Base-by-base conservation (phyloP, 1,140 invertebrate genomes). In the Hesperophylax magnus region DNA sequence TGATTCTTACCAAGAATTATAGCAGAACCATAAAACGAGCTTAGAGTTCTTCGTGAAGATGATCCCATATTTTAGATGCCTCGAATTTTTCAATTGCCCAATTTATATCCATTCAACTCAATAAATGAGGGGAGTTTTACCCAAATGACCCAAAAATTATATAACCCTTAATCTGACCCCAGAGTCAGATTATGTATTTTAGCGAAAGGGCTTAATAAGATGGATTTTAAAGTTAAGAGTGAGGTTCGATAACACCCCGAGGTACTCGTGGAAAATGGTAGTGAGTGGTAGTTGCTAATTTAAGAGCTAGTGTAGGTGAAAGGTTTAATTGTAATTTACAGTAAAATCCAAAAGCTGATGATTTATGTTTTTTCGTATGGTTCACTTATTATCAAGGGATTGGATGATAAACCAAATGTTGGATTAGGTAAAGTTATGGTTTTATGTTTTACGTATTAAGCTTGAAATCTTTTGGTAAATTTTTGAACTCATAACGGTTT, bases 321-420 rank as follows among this genome's bases (percentile, higher is more conserved):
- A 47, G 39, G 39, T 14, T 47, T 47, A 9, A 47, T 2, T 47
- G 0, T 14, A 47, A 47, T 47, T 47, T 47, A 47, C 20, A 15
- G 60, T 15, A 22, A 61, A 61, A 61, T 24, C 24, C 24, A 24
- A 20, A 77, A 79, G 58, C 71, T 53, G 53, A 79, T 82, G 81
- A 82, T 79, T 82, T 82, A 79, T 82, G 76, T 82, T 75, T 75
- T 47, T 47, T 47, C 3, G 0, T 1, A 5, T 67, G 69, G 76
- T 75, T 76, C 81, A 22, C 61, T 82, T 79, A 82, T 82, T 79
- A 82, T 61, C 54, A 79, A 76, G 69, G 39, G 74, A 69, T 54
- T 31, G 63, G 63, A 47, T 67, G 47, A 60, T 78, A 78, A 63
- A 81, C 47, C 75, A 76, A 78, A 14, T 47, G 9, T 3, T 47